These are phyloP conservation scores for Grapholita molesta DNA, from an alignment of 1,140 invertebrate species.

Conservation along the genomic window DNA sequence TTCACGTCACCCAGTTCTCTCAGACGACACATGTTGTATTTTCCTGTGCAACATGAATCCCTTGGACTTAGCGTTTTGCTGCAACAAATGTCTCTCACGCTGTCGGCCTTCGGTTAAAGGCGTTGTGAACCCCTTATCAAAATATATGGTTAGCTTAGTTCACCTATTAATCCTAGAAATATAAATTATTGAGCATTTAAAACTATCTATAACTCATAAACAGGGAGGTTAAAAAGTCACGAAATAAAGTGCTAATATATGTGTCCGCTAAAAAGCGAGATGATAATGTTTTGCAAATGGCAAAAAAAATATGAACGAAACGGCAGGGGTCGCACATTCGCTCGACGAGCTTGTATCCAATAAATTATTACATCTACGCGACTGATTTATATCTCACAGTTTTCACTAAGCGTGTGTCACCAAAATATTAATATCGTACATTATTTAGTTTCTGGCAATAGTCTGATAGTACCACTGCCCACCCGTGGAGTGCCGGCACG, in stretches of 20 bases:
- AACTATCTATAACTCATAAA: neutral
- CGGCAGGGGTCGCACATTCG: neutral
- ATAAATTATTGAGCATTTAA: neutral
- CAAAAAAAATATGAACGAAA: neutral
- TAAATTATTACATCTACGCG: neutral
- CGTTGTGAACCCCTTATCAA: constrained; percentile 12
- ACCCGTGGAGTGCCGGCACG: neutral
- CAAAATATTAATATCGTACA: neutral
- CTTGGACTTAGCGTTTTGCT: neutral
- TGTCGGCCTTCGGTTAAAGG: constrained; percentile 3
- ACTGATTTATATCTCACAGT: constrained; percentile 9
- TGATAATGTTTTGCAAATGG: neutral
- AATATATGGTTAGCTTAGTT: neutral
- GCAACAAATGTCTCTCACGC: constrained; percentile 1
- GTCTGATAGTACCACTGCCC: neutral
- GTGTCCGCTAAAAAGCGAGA: neutral
- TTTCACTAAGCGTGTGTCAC: neutral
- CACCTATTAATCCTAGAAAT: neutral
- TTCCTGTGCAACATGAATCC: neutral
- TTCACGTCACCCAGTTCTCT: neutral
- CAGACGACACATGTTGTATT: neutral
- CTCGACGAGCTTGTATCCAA: neutral
- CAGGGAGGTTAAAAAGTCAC: neutral
- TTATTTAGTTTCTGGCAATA: constrained; percentile 4
- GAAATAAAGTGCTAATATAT: neutral